Conservation (phyloP, 2,797 vertebrate genomes). For the Ptychadena robeensis region DNA sequence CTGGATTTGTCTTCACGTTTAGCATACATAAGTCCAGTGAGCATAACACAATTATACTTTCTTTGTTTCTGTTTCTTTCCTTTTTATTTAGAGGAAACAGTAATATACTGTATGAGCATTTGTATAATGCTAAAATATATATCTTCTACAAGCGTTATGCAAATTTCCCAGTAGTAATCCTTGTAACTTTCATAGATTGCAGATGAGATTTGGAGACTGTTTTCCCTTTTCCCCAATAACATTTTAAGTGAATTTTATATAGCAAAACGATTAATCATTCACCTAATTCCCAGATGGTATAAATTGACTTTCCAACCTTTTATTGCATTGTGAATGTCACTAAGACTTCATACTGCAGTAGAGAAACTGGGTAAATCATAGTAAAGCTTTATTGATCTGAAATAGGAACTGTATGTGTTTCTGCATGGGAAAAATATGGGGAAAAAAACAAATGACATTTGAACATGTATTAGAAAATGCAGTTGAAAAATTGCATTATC, state of each 20-base stretch:
- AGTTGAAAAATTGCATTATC: too few species aligned
- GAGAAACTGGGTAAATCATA: slow-evolving; percentile 28
- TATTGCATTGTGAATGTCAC: slow-evolving; percentile 17
- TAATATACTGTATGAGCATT: neutral
- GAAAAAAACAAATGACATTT: too few species aligned
- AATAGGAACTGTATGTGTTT: too few species aligned
- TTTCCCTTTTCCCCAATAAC: slow-evolving; percentile 9
- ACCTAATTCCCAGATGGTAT: slow-evolving; percentile 38
- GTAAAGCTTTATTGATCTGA: slow-evolving; percentile 2
- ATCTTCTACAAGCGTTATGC: neutral
- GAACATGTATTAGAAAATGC: neutral
- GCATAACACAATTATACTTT: neutral
- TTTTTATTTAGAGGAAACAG: neutral
- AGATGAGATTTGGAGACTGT: neutral
- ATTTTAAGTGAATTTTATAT: slow-evolving; percentile 26
- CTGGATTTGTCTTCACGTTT: too few species aligned
- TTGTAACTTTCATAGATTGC: neutral
- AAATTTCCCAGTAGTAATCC: slow-evolving; percentile 5
- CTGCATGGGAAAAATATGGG: too few species aligned
- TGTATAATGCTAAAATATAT: neutral
- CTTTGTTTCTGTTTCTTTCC: neutral
- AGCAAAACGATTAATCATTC: slow-evolving; percentile 44
- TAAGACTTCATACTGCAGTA: slow-evolving; percentile 41
- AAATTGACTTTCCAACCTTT: slow-evolving; percentile 28
- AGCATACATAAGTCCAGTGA: too few species aligned